These are phyloP conservation scores for Rhynchonema sp. DNA, from an alignment of 2,888 invertebrate species.

Conservation along the genomic window DNA sequence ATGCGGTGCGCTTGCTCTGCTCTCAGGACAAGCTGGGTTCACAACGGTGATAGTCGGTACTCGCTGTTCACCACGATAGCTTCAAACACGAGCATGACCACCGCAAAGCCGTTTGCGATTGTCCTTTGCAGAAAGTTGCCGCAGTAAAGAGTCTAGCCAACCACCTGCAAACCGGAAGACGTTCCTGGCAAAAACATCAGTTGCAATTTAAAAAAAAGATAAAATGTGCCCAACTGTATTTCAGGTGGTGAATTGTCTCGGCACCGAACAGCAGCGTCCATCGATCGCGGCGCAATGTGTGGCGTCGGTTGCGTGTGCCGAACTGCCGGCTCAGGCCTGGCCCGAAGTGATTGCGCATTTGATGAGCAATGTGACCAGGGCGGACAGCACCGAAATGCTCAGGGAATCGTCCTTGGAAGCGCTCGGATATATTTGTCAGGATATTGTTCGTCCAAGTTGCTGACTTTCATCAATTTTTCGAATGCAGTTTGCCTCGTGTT, in stretches of 20 bases:
- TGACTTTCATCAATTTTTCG: too few species aligned
- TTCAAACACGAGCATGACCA: too few species aligned
- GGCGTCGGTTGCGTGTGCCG: conserved; percentile 89
- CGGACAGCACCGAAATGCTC: conserved; percentile 63
- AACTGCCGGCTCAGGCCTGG: conserved; percentile 80
- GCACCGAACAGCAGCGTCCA: neutral
- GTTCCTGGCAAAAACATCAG: too few species aligned
- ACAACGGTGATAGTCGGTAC: too few species aligned
- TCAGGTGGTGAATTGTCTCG: neutral
- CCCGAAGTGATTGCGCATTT: conserved; percentile 64
- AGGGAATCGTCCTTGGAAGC: conserved; percentile 92
- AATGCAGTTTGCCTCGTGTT: neutral
- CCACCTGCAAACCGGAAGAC: too few species aligned
- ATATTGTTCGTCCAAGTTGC: conserved; percentile 52
- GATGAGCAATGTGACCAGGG: conserved; percentile 63
- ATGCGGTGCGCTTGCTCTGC: neutral
- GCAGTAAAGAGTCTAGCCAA: too few species aligned
- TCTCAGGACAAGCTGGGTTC: neutral
- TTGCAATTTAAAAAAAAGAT: too few species aligned
- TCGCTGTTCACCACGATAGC: too few species aligned
- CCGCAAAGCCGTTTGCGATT: too few species aligned
- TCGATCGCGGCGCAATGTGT: conserved; percentile 95
- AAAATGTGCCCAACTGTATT: too few species aligned
- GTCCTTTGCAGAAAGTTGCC: too few species aligned
- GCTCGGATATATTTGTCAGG: conserved; percentile 95